phyloP scores from a whole-genome alignment of 2,797 vertebrate species.

The Chaetophractus vellerosus region DNA sequence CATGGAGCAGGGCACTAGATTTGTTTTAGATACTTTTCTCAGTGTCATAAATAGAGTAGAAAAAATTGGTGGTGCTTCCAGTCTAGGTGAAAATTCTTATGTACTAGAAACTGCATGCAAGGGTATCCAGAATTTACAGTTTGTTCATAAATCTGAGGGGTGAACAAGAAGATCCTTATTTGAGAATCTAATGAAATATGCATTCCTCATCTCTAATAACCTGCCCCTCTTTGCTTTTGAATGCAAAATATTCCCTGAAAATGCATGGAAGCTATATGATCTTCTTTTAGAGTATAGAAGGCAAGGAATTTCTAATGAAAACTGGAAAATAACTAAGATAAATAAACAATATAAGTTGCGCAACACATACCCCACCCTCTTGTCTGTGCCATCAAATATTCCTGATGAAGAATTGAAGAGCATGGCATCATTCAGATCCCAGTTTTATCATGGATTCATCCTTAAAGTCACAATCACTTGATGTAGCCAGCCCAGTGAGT shows the following conservation, averaged over 20 bases:
- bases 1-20: constrained; percentile 96
- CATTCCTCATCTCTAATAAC: constrained; percentile 96
- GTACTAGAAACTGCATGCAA: constrained; percentile 84
- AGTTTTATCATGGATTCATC: constrained; percentile 97
- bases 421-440: constrained; percentile 92
- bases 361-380: constrained; percentile 94
- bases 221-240: constrained; percentile 97
- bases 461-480: constrained; percentile 92
- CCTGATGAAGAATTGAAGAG: constrained; percentile 90
- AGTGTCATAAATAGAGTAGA: constrained; percentile 92
- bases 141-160: constrained; percentile 97
- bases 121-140: constrained; percentile 97
- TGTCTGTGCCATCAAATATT: constrained; percentile 95
- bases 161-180: constrained; percentile 96
- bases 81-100: constrained; percentile 95
- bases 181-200: constrained; percentile 96
- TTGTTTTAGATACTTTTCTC: constrained; percentile 95
- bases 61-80: constrained; percentile 95
- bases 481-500: too few relatives aligned
- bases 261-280: constrained; percentile 97
- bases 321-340: constrained; percentile 91
- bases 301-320: too few relatives aligned
- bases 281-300: too few relatives aligned
- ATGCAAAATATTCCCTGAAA: constrained; percentile 96
- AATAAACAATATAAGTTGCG: constrained; percentile 96